Base-by-base conservation (phyloP, 2,113 vertebrate species). In the Nematolebias whitei region DNA sequence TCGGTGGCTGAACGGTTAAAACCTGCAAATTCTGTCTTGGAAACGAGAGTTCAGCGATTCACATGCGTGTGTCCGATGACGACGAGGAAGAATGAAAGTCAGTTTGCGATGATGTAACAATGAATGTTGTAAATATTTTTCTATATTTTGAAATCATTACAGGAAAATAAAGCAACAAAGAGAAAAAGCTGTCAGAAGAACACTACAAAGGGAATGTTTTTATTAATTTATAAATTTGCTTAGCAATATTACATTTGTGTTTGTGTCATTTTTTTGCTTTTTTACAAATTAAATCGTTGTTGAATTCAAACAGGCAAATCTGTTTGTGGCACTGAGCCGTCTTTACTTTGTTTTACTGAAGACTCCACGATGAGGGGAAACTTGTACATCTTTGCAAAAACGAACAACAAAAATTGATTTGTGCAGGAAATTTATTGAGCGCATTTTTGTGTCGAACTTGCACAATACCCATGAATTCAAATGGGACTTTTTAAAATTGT, bases 161-260 rank as follows among this genome's bases (percentile, higher is more conserved):
- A 16, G 8, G 13, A 82, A 78, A 61, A 12, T 52, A 63, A 71
- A 74, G 57, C 32, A 51, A 75, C 41, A 63, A 75, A 69, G 63
- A 79, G 82, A 76, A 80, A 71, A 87, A 82, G 54, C 83, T 90
- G 89, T 88, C 78, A 82, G 79, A 87, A 74, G 69, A 89, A 91
- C 88, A 92, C 89, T 90, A 87, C 89, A 87, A 93, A 93, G 92
- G 93, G 93, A 93, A 91, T 91, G 90, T 92, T 93, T 92, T 89
- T 93, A 92, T 93, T 93, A 91, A 93, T 93, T 93, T 93, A 93
- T 92, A 94, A 92, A 93, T 73, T 90, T 92, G 92, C 80, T 88
- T 89, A 89, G 89, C 90, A 92, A 90, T 87, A 90, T 68, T 1
- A 22, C 48, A 4, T 47, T 68, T 77, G 81, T n/a, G n/a, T n/a